Evolutionary conservation across 2,888 invertebrate species (phyloP), one percentile per base, ranked within the genome.

Genomic region (Phortica magna): DNA sequence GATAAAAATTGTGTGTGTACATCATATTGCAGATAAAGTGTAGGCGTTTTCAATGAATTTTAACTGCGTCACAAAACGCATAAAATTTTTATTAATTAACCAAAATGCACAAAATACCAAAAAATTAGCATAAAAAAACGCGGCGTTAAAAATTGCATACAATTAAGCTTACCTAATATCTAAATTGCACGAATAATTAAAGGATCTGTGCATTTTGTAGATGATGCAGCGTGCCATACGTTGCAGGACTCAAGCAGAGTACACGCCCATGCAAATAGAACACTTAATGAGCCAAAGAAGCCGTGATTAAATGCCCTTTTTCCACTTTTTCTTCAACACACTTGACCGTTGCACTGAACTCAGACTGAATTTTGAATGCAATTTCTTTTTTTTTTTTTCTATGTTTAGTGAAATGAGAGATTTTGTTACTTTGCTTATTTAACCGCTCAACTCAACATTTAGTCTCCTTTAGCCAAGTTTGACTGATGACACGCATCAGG

Each of bases 381-480:
- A 31, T 31, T 31, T 31, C 2, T 31, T 31, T 31, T 4, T 31
- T 31, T 31, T 48, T 48, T 48, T 77, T 68, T 82, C 84, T 83
- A 83, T 84, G 83, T 87, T 82, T 76, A 83, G 57, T 19, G 59
- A 83, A 22, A 41, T 41, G 41, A 41, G 57, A 14, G 39, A 39
- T 53, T 48, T 31, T 17, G 48, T 53, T 2, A 85, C 87, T 84
- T 88, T 87, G 84, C 89, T 85, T 89, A 89, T 90, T 90, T 89
- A 90, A 88, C 90, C 90, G 90, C 83, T 90, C 90, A 89, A 90
- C 83, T 79, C 80, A 82, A 88, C 89, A 85, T 90, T 84, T 84
- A 88, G 85, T 88, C 84, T 83, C 81, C 89, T 89, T 64, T 31
- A 64, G 83, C 90, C 90, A 90, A 89, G 90, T 88, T 86, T 89